phyloP scores from a whole-genome alignment of 2,888 invertebrate genomes.

The Lagria hirta region DNA sequence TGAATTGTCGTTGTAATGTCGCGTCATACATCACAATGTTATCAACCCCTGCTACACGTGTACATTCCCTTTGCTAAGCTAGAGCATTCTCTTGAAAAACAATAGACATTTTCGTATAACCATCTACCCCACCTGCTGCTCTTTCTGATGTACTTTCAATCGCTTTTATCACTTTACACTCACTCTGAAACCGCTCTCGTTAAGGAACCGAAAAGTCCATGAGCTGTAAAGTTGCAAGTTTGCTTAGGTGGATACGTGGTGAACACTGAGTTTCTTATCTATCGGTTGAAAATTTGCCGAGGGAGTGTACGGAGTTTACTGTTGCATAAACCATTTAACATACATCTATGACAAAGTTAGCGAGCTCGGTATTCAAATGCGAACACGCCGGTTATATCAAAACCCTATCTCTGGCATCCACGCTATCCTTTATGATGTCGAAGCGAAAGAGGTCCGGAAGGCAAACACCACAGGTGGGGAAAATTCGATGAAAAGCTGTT shows the following conservation, averaged over 20 bases:
- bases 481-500: too few species aligned
- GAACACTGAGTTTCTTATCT: constrained; percentile 13
- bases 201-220: constrained; percentile 5
- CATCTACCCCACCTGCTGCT: too few species aligned
- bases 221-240: constrained; percentile 14
- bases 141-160: too few species aligned
- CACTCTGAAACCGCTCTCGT: too few species aligned
- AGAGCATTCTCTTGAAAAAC: too few species aligned
- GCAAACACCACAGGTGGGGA: constrained; percentile 13
- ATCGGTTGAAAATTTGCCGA: constrained; percentile 16
- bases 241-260: too few species aligned
- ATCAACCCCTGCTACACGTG: too few species aligned
- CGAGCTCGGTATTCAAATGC: constrained; percentile 27
- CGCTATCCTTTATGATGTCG: constrained; percentile 19
- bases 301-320: constrained; percentile 43
- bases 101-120: too few species aligned
- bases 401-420: constrained; percentile 23
- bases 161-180: too few species aligned
- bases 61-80: too few species aligned
- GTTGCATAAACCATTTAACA: constrained; percentile 55
- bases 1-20: constrained; percentile 31
- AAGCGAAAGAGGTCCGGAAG: constrained; percentile 7
- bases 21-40: too few species aligned
- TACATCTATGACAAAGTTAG: constrained; percentile 51
- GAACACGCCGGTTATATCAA: constrained; percentile 19